A percentile compares a stretch with the other conserved stretches of the same genome.
These are phyloP conservation scores for Psix sp. DNA, from an alignment of 1,140 invertebrate species.

Conservation along the genomic window DNA sequence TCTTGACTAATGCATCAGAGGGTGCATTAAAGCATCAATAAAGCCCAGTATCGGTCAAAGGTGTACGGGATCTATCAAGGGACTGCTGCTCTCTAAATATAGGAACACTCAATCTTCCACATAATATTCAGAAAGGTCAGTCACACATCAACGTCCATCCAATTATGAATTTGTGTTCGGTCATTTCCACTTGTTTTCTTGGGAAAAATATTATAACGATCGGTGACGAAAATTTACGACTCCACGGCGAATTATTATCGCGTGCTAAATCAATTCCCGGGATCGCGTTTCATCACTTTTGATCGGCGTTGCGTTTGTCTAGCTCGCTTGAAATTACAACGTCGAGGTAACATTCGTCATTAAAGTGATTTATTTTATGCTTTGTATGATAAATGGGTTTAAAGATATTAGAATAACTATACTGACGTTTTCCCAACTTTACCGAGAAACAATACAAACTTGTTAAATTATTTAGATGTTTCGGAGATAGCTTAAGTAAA, in stretches of 20 bases:
- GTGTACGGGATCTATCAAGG: conserved; percentile 32
- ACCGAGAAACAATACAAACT: not conserved
- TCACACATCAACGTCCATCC: not conserved
- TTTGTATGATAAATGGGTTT: conserved; percentile 5
- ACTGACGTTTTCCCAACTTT: not conserved
- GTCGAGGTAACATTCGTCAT: conserved; percentile 7
- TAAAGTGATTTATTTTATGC: conserved; percentile 33
- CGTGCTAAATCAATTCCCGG: conserved; percentile 25
- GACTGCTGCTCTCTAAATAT: conserved; percentile 30
- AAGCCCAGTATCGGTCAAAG: conserved; percentile 59
- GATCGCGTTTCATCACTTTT: conserved; percentile 33
- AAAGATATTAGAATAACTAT: conserved; percentile 7
- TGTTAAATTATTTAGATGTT: too few relatives aligned
- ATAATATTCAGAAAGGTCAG: conserved; percentile 20
- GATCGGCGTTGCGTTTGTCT: conserved; percentile 22
- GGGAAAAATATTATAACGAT: conserved; percentile 20
- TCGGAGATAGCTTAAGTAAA: too few relatives aligned
- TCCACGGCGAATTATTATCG: conserved; percentile 30
- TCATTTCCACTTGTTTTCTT: conserved; percentile 23
- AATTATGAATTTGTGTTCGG: not conserved
- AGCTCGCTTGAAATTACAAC: conserved; percentile 22
- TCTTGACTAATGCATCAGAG: conserved; percentile 62
- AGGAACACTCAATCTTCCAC: conserved; percentile 27
- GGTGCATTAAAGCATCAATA: conserved; percentile 63
- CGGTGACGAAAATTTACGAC: conserved; percentile 27